Percentiles rank a stretch among this genome's conserved stretches.
These are phyloP conservation scores for Temnothorax nylanderi DNA, from an alignment of 1,140 invertebrate species.

Conservation along the genomic window DNA sequence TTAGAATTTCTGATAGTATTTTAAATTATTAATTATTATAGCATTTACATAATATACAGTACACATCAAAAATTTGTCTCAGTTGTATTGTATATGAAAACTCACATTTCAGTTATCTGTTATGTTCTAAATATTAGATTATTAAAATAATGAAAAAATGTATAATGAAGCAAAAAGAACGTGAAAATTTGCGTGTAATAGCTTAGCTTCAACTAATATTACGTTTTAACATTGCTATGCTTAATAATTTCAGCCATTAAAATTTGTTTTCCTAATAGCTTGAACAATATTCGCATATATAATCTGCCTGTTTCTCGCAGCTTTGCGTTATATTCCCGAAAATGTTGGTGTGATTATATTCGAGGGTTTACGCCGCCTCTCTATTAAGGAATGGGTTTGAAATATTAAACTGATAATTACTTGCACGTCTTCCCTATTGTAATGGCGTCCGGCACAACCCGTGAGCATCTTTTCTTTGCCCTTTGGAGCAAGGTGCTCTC, in stretches of 20 bases:
- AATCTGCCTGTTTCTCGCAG: background rate
- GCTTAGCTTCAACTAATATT: background rate
- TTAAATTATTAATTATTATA: background rate
- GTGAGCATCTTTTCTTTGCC: background rate
- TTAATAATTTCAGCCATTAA: background rate
- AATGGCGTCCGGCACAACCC: background rate
- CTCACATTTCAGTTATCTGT: background rate
- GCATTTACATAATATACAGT: background rate
- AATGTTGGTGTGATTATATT: slow-evolving; percentile 9
- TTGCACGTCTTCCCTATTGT: background rate
- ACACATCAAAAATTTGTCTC: background rate
- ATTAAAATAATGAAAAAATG: background rate
- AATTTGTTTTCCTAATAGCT: background rate
- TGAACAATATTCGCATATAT: background rate
- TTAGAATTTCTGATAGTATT: background rate
- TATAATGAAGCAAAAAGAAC: background rate
- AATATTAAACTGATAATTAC: slow-evolving; percentile 17
- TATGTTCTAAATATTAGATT: background rate
- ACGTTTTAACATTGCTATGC: background rate
- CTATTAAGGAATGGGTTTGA: background rate
- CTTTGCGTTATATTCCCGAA: slow-evolving; percentile 16
- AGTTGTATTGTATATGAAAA: background rate
- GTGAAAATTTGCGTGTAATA: background rate
- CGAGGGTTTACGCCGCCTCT: background rate
- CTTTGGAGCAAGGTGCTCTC: background rate